phyloP scores from a whole-genome alignment of 2,797 vertebrate genomes.

The Oreochromis mossambicus region DNA sequence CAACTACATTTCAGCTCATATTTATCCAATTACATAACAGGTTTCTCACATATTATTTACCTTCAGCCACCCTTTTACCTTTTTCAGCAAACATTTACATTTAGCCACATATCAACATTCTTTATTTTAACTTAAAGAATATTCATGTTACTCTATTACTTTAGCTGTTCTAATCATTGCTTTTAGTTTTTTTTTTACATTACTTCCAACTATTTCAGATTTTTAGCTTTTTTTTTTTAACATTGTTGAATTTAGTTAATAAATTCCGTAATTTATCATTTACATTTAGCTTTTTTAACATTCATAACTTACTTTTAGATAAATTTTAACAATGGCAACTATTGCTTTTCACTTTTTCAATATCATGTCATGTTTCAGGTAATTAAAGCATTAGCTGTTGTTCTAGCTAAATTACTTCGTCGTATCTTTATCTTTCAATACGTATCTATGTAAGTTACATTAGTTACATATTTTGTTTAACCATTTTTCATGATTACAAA shows the following conservation, averaged over 20 bases:
- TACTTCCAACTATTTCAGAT: neutral
- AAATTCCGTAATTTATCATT: neutral
- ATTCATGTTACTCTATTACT: neutral
- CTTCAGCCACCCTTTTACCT: neutral
- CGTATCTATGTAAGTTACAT: neutral
- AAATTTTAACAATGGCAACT: neutral
- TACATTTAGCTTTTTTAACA: neutral
- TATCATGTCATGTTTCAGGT: neutral
- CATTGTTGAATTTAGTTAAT: neutral
- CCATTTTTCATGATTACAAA: accelerated
- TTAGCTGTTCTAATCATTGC: neutral
- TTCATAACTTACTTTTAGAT: neutral
- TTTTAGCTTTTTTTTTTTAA: neutral
- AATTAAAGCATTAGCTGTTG: neutral
- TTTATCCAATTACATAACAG: neutral
- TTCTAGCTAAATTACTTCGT: accelerated
- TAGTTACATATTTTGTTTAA: neutral
- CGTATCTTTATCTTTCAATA: neutral
- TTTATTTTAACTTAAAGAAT: neutral
- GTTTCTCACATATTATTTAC: neutral
- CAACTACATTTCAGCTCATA: neutral
- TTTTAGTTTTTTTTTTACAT: neutral
- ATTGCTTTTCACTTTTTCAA: neutral
- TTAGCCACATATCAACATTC: neutral
- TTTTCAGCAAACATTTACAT: neutral